phyloP scores from a whole-genome alignment of 2,888 invertebrate genomes.

The Scaptomyza tumidula region DNA sequence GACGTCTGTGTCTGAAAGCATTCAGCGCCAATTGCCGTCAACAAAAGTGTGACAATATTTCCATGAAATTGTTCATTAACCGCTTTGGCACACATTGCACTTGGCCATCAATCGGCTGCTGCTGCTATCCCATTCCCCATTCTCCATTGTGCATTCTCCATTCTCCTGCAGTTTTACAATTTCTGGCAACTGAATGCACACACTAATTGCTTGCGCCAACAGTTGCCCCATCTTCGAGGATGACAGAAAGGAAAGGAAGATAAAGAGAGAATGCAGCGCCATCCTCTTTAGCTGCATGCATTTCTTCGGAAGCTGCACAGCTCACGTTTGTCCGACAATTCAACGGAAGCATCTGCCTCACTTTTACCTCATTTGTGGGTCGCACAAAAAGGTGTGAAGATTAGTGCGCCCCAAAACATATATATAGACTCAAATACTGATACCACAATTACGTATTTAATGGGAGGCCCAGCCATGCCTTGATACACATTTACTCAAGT shows the following conservation, averaged over 20 bases:
- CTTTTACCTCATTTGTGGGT: slow-evolving; percentile 28
- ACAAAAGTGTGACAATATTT: slow-evolving; percentile 79
- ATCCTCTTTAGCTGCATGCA: slow-evolving; percentile 29
- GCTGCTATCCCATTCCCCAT: slow-evolving; percentile 5
- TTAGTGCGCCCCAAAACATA: slow-evolving; percentile 71
- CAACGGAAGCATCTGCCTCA: slow-evolving; percentile 68
- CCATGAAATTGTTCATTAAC: slow-evolving; percentile 80
- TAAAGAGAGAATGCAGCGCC: slow-evolving; percentile 47
- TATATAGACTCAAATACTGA: slow-evolving; percentile 7
- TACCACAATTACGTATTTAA: too few relatives aligned
- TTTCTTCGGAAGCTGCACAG: slow-evolving; percentile 79
- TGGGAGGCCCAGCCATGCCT: slow-evolving; percentile 23
- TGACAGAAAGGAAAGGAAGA: neutral
- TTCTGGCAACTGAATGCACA: slow-evolving; percentile 60
- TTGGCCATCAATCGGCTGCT: slow-evolving; percentile 42
- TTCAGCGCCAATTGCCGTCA: slow-evolving; percentile 72
- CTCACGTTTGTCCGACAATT: slow-evolving; percentile 78
- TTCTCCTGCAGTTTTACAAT: slow-evolving; percentile 32
- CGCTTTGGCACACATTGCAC: slow-evolving; percentile 80
- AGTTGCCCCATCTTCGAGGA: slow-evolving; percentile 30
- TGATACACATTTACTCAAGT: slow-evolving; percentile 45
- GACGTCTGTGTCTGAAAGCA: slow-evolving; percentile 53
- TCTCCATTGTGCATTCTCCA: slow-evolving; percentile 16
- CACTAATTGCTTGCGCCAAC: slow-evolving; percentile 70
- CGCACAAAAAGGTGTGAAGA: slow-evolving; percentile 74